Percentiles rank a stretch among this genome's conserved stretches.
These are phyloP conservation scores for Neodon shergylaensis DNA, from an alignment of 2,113 vertebrate genomes.

Conservation along the genomic window DNA sequence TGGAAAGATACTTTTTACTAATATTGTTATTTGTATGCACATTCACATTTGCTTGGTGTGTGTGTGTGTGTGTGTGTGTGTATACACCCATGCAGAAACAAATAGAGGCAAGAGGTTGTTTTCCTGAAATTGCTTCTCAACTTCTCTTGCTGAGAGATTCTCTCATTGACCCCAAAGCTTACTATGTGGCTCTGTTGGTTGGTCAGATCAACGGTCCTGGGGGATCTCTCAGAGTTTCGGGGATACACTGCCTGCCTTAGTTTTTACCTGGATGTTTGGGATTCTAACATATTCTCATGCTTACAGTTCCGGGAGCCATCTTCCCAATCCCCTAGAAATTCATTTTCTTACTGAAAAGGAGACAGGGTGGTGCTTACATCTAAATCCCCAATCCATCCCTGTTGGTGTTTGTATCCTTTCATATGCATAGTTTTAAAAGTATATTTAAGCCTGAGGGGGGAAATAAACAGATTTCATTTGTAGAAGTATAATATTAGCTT, in stretches of 20 bases:
- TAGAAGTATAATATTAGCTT: not conserved
- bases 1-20: not conserved
- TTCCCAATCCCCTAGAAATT: not conserved
- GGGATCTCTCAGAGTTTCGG: not conserved
- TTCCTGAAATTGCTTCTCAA: not conserved
- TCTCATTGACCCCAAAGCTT: not conserved
- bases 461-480: conserved; percentile 3
- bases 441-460: not conserved
- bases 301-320: not conserved
- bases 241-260: not conserved
- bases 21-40: not conserved
- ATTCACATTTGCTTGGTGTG: too few species aligned
- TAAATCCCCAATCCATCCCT: not conserved
- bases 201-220: not conserved
- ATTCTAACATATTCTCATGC: not conserved
- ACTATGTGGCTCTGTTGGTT: not conserved
- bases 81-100: not conserved
- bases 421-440: not conserved
- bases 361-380: not conserved
- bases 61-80: not conserved
- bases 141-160: not conserved
- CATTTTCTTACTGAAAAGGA: not conserved
- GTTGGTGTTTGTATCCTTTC: not conserved
- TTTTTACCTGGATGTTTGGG: not conserved
- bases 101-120: not conserved